phyloP scores from a whole-genome alignment of 2,797 vertebrate species.

The Serranus cabrilla region DNA sequence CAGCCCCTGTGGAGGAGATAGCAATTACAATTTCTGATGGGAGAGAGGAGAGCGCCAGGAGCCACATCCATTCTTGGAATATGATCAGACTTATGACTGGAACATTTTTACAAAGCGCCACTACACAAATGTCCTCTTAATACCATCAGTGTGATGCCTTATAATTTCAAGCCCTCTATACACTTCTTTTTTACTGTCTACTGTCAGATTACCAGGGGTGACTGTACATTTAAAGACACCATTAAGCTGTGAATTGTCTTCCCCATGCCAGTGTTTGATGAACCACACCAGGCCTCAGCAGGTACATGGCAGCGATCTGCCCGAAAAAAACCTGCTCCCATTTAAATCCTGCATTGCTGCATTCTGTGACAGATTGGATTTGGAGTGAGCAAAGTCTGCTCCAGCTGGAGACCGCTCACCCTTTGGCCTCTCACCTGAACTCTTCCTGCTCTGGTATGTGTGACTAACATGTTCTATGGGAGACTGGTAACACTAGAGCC shows the following conservation, averaged over 20 bases:
- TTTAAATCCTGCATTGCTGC: slow-evolving; percentile 63
- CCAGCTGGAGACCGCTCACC: slow-evolving; percentile 79
- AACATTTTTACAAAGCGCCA: slow-evolving; percentile 68
- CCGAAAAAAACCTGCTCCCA: slow-evolving; percentile 60
- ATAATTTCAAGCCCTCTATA: slow-evolving; percentile 35
- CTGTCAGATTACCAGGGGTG: slow-evolving; percentile 47
- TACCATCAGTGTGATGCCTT: slow-evolving; percentile 40
- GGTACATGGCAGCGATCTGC: slow-evolving; percentile 59
- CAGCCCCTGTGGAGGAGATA: slow-evolving; percentile 73
- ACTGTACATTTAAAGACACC: slow-evolving; percentile 59
- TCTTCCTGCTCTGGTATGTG: slow-evolving; percentile 78
- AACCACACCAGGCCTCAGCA: slow-evolving; percentile 64
- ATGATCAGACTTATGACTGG: slow-evolving; percentile 72
- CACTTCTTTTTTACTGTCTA: slow-evolving; percentile 17
- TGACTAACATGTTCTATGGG: slow-evolving; percentile 79
- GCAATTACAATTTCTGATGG: slow-evolving; percentile 80
- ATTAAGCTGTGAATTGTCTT: slow-evolving; percentile 60
- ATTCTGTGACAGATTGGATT: slow-evolving; percentile 77
- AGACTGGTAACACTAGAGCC: slow-evolving; percentile 68
- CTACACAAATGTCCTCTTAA: slow-evolving; percentile 62
- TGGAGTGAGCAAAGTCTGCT: slow-evolving; percentile 59
- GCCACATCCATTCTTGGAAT: slow-evolving; percentile 71
- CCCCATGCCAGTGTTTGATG: slow-evolving; percentile 63
- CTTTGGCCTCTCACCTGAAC: slow-evolving; percentile 77
- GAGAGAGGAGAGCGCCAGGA: slow-evolving; percentile 64